phyloP scores from a whole-genome alignment of 2,113 vertebrate genomes.

The Serinus canaria region DNA sequence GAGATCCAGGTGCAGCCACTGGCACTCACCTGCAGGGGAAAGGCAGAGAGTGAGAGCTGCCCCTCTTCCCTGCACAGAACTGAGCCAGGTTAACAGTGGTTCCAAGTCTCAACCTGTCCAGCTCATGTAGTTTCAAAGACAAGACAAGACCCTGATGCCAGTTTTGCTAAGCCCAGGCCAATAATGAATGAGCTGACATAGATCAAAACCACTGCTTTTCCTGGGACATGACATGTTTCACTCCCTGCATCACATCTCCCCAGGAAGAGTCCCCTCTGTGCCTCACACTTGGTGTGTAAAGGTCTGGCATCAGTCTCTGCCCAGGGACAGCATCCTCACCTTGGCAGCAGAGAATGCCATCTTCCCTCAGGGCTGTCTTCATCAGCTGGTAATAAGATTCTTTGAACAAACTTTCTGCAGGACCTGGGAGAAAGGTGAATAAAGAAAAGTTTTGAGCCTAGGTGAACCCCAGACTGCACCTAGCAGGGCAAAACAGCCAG shows the following conservation, averaged over 20 bases:
- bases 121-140: background rate
- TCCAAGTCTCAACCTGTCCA: constrained; percentile 34
- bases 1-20: constrained; percentile 97
- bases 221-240: background rate
- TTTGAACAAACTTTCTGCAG: constrained; percentile 97
- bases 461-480: background rate
- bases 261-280: background rate
- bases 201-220: background rate
- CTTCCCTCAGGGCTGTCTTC: constrained; percentile 90
- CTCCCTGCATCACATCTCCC: background rate
- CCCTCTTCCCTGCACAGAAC: background rate
- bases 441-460: background rate
- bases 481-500: background rate
- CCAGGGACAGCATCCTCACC: constrained; percentile 71
- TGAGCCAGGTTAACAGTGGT: background rate
- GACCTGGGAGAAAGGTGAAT: constrained; percentile 68
- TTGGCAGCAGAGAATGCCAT: constrained; percentile 96
- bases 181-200: background rate
- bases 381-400: constrained; percentile 97
- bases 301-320: background rate
- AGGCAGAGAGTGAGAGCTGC: background rate
- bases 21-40: constrained; percentile 86
- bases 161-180: background rate
- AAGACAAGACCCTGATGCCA: background rate
- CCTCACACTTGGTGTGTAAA: background rate